Base-by-base conservation (phyloP, 1,140 invertebrate species). In the Drosophila sechellia region DNA sequence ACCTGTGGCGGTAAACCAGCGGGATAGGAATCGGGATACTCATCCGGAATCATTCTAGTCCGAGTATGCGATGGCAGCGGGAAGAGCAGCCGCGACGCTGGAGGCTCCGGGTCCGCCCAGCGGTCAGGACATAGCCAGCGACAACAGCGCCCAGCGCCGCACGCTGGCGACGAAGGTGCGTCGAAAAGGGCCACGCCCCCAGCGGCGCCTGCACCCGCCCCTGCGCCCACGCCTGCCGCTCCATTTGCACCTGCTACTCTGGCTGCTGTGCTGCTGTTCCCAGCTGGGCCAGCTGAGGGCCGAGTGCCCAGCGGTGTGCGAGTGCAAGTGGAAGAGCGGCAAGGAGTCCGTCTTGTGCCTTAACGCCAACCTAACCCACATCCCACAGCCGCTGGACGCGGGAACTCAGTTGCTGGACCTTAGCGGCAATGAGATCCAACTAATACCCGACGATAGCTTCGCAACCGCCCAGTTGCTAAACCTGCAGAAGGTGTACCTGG, bases 321-420 rank as follows among this genome's bases (percentile, higher is more conserved):
- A 96, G 91, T 97, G 96, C 93, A 96, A 96, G 92, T 97, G 96
- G 96, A 96, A 96, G 90, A 95, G 95, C 84, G 96, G 96, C 71
- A 97, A 97, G 92, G 95, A 96, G 92, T 96, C 96, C 31, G 96
- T 96, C 43, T 94, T 96, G 65, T 97, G 96, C 93, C 93, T 94
- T 56, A 94, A 94, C 85, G 95, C 95, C 57, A 96, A 96, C 79
- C 93, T 97, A 54, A 94, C 94, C 49, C 93, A 93, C 70, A 94
- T 97, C 43, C 96, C 96, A 5, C 87, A 92, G 17, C 94, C 94
- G 52, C 93, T 97, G 40, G 95, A 96, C 79, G 93, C 94, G 43
- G 95, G 95, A 42, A 97, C 96, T 6, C 96, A 97, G 92, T 94
- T 97, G 37, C 93, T 97, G 37, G 95, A 97, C 86, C 92, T 97